Evolutionary conservation across 2,113 vertebrate species (phyloP), one percentile per base, ranked within the genome.

Genomic region (Triplophysa dalaica): DNA sequence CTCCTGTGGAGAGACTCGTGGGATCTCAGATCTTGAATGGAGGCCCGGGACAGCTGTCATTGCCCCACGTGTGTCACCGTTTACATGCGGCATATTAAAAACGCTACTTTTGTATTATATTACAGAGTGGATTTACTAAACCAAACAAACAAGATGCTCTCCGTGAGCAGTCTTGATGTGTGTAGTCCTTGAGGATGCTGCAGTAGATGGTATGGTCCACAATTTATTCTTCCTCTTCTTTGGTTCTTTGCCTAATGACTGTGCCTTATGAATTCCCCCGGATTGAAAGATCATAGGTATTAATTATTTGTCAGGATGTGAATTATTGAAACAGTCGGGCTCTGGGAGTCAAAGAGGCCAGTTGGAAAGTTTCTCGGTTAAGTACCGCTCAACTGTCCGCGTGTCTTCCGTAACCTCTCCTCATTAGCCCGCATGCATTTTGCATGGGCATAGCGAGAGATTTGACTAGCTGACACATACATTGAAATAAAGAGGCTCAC

Each of bases 241-340:
- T 76, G 58, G 19, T 38, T 26, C 4, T 8, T 10, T 26, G 22
- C 75, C 60, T 26, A 43, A 52, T 83, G 62, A 77, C 62, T 17
- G 29, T 50, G 45, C 10, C 45, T 63, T 8, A 1, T 62, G 75
- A 77, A 50, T 78, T 58, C 21, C 17, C 54, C 38, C 19, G 60
- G 61, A 77, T 83, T 82, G 26, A 38, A 72, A 82, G 66, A 81
- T 70, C 58, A 85, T 74, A 8, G 69, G 64, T 66, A 87, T 89
- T 22, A 88, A 87, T 89, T 87, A 90, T 89, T 90, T 82, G 78
- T 66, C 79, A 81, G 10, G 54, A 29, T 70, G 12, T 89, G 58
- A 90, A 90, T 89, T 78, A 89, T 87, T 87, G 56, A 75, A 56
- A 68, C 24, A 14, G 26, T 56, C 69, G 41, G 69, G 78, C 45